A percentile compares a stretch with the other conserved stretches of the same genome.
phyloP scores from a whole-genome alignment of 2,113 vertebrate genomes.

The Choloepus hoffmanni region DNA sequence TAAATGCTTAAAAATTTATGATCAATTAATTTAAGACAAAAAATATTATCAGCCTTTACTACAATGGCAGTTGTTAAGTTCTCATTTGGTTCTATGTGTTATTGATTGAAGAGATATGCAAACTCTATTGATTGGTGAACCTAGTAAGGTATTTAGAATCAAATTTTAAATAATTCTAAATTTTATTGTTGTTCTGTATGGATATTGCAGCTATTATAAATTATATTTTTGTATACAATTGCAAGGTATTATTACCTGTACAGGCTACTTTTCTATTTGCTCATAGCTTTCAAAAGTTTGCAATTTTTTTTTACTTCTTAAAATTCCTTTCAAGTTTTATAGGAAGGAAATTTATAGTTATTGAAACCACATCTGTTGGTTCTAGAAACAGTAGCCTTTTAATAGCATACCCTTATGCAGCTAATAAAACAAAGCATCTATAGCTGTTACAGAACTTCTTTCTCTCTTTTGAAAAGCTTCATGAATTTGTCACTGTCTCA shows the following conservation, averaged over 20 bases:
- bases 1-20: not conserved
- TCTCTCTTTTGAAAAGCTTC: not conserved
- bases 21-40: not conserved
- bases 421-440: not conserved
- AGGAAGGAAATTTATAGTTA: not conserved
- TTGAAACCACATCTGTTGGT: not conserved
- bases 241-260: not conserved
- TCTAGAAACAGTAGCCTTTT: not conserved
- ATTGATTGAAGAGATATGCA: not conserved
- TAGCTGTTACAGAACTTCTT: not conserved
- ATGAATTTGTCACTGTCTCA: not conserved
- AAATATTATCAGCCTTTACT: not conserved
- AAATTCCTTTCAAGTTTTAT: not conserved
- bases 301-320: not conserved
- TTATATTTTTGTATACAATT: slow-evolving; percentile 21
- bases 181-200: not conserved
- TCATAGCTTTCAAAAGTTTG: slow-evolving; percentile 31
- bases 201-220: not conserved
- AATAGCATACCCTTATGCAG: not conserved
- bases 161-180: slow-evolving; percentile 32
- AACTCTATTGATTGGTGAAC: slow-evolving; percentile 6
- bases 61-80: not conserved
- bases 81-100: not conserved
- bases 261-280: not conserved
- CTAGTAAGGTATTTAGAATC: not conserved